phyloP scores from a whole-genome alignment of 2,113 vertebrate genomes.

The Ochotona princeps region DNA sequence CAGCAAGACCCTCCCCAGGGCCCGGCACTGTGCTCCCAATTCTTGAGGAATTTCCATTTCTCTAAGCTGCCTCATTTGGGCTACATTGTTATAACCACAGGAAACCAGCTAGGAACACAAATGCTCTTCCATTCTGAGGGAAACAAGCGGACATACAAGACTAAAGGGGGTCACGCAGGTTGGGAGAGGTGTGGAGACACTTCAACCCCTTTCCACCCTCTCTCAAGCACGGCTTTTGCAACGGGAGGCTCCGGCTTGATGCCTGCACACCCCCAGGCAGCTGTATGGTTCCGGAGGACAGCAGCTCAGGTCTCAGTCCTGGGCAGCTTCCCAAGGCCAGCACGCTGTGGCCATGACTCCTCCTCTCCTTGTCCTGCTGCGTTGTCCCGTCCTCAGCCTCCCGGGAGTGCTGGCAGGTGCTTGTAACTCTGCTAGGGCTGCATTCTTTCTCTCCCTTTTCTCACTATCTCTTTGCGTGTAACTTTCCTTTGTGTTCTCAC shows the following conservation, averaged over 20 bases:
- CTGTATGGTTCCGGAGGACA: neutral
- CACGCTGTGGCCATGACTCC: too few relatives aligned
- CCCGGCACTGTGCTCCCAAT: too few relatives aligned
- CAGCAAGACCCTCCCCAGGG: too few relatives aligned
- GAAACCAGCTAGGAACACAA: too few relatives aligned
- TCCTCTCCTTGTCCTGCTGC: too few relatives aligned
- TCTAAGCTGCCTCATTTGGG: too few relatives aligned
- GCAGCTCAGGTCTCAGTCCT: neutral
- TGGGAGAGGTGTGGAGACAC: neutral
- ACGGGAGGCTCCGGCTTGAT: neutral
- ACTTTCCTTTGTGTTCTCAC: neutral
- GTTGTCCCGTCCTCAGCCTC: neutral
- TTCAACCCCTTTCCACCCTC: neutral
- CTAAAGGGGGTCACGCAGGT: neutral
- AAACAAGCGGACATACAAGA: neutral
- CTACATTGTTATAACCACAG: too few relatives aligned
- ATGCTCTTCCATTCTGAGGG: neutral
- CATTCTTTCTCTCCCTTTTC: too few relatives aligned
- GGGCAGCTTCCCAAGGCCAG: rapidly evolving
- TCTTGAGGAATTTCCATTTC: too few relatives aligned
- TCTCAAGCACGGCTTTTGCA: neutral
- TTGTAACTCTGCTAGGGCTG: rapidly evolving
- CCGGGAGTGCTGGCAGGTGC: neutral
- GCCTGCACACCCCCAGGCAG: neutral
- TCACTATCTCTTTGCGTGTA: rapidly evolving